phyloP scores from a whole-genome alignment of 2,113 vertebrate species.

The Phainopepla nitens region DNA sequence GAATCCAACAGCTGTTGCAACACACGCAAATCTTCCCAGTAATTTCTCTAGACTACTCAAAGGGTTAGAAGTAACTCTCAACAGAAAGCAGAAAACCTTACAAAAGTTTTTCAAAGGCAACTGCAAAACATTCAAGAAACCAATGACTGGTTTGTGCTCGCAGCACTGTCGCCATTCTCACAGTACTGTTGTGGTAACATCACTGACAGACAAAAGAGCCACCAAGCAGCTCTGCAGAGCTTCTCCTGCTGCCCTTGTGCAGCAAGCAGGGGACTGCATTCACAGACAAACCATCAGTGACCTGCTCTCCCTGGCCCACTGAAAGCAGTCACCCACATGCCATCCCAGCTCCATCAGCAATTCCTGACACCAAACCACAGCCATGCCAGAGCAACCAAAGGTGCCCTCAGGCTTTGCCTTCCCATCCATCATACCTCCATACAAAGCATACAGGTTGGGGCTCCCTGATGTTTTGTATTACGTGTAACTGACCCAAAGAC shows the following conservation, averaged over 20 bases:
- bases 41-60: background rate
- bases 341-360: background rate
- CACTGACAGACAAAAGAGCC: background rate
- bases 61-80: background rate
- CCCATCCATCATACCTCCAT: background rate
- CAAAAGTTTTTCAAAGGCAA: background rate
- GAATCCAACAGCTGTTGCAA: background rate
- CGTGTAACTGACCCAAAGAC: background rate
- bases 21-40: background rate
- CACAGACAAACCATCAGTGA: background rate
- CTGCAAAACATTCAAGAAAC: background rate
- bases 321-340: background rate
- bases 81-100: background rate
- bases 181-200: background rate
- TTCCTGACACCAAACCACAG: background rate
- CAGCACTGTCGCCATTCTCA: background rate
- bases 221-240: background rate
- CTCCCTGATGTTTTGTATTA: background rate
- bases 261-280: background rate
- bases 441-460: background rate
- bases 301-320: too few relatives aligned
- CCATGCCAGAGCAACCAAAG: background rate
- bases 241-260: background rate
- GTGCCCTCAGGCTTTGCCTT: background rate
- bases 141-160: background rate